Evolutionary conservation across 2,888 invertebrate genomes (phyloP), one percentile per base, ranked within the genome.

Genomic region (Prionchulus punctatus): DNA sequence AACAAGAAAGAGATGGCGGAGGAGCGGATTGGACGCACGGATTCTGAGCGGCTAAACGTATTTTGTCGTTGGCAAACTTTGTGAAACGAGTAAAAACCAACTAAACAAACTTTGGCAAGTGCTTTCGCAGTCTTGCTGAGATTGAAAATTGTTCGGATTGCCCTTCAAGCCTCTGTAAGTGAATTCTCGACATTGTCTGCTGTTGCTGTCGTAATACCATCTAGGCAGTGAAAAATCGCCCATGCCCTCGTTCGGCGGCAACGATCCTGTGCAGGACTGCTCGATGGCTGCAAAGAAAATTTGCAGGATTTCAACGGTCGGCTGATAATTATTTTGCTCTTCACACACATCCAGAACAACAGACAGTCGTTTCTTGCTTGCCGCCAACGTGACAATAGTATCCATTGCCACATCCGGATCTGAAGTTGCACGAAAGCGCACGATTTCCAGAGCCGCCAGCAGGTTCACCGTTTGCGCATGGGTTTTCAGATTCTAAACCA

Each of bases 181-280:
- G 56, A 65, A 65, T 15, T 62, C 59, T 36, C 58, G 54, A 49
- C 65, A 65, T 1, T 57, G 52, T 7, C 54, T 48, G 2, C 63
- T 60, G 21, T 57, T 36, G 15, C 58, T 57, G 54, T 65, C 63
- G 53, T 58, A 65, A 54, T 55, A 63, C 64, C 64, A 65, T 7
- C 65, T 56, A 18, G 57, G 54, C 18, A 69, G 61, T 43, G 63
- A 61, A 2, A 63, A 55, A 31, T 61, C 60, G 7, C 70, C 70
- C 18, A 53, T 51, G 27, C 56, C 56, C 25, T 26, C 25, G 15
- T 26, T 3, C 4, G 28, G 50, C 7, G 12, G 50, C 30, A 49
- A 18, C n/a, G n/a, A n/a, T 12, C 50, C 50, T 12, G 27, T 12
- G 30, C 50, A 49, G 12, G 50, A 26, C 23, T 12, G 18, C 12